Conservation (phyloP, 2,797 vertebrate species). For the Fistularia commersonii region DNA sequence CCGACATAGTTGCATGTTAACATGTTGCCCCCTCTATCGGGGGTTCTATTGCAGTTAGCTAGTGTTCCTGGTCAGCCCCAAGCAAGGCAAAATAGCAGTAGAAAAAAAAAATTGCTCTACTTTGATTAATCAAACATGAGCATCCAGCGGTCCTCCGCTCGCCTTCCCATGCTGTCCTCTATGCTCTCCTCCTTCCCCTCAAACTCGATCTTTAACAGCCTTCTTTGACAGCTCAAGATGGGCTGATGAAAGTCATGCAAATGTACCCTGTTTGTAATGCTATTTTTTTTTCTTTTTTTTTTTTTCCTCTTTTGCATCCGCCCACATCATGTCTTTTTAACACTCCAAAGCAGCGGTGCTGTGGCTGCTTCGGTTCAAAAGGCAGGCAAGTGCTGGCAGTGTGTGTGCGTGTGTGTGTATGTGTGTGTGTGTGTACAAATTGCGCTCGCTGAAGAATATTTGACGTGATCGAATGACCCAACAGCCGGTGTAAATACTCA, state of each 20-base stretch:
- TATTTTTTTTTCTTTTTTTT: constrained; percentile 45
- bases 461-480: background rate
- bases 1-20: background rate
- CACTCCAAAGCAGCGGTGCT: constrained; percentile 48
- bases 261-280: constrained; percentile 73
- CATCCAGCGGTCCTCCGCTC: constrained; percentile 70
- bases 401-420: constrained; percentile 7
- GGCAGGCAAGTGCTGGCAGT: constrained; percentile 36
- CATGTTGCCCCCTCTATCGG: constrained; percentile 65
- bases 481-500: too few species aligned
- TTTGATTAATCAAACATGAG: constrained; percentile 84
- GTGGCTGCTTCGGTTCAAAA: constrained; percentile 42
- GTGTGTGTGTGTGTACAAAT: background rate
- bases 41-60: constrained; percentile 62
- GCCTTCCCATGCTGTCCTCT: constrained; percentile 55
- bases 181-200: constrained; percentile 58
- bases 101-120: constrained; percentile 43
- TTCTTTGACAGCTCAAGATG: constrained; percentile 66
- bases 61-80: constrained; percentile 70
- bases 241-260: constrained; percentile 79
- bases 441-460: background rate
- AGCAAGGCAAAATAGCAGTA: constrained; percentile 49
- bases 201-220: constrained; percentile 69
- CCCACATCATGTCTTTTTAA: constrained; percentile 63
- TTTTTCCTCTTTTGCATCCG: constrained; percentile 45